Evolutionary conservation across 2,113 vertebrate genomes (phyloP).

Genomic region (Chaetodon trifascialis): DNA sequence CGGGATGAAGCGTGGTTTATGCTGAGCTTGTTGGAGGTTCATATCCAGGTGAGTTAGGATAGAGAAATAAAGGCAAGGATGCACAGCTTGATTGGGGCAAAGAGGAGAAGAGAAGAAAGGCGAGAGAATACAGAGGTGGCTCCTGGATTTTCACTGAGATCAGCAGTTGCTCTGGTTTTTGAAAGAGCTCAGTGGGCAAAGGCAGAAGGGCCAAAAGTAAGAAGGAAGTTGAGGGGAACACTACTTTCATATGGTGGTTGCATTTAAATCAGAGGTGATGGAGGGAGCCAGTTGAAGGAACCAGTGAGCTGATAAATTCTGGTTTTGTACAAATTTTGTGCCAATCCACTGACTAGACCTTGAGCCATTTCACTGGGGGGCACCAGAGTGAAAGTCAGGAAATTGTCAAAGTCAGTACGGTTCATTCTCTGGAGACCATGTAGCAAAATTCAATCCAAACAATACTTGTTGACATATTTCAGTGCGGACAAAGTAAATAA

Average conservation of each 20-base stretch:
- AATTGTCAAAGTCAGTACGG: too few relatives aligned
- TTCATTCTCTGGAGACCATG: background rate
- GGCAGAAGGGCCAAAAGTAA: background rate
- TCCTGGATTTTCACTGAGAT: conserved; percentile 39
- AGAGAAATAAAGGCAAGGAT: conserved; percentile 16
- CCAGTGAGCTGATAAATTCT: conserved; percentile 28
- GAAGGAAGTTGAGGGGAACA: conserved; percentile 8
- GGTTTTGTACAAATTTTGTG: background rate
- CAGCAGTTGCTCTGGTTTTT: background rate
- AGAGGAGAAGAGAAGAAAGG: conserved; percentile 20
- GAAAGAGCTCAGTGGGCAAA: background rate
- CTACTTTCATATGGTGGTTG: conserved; percentile 19
- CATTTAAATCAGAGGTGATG: conserved; percentile 1
- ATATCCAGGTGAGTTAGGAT: conserved; percentile 27
- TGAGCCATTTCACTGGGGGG: background rate
- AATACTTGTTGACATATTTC: too few relatives aligned
- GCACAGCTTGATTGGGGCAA: conserved; percentile 27
- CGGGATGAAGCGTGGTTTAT: conserved; percentile 28
- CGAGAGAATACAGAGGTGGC: conserved; percentile 29
- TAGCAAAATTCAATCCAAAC: too few relatives aligned
- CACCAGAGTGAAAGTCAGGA: too few relatives aligned
- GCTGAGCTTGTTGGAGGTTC: conserved; percentile 21
- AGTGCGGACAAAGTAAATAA: background rate
- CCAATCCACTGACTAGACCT: background rate
- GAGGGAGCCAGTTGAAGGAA: background rate